Base-by-base conservation (phyloP, 2,888 invertebrate species). In the Drosophila pseudotakahashii region DNA sequence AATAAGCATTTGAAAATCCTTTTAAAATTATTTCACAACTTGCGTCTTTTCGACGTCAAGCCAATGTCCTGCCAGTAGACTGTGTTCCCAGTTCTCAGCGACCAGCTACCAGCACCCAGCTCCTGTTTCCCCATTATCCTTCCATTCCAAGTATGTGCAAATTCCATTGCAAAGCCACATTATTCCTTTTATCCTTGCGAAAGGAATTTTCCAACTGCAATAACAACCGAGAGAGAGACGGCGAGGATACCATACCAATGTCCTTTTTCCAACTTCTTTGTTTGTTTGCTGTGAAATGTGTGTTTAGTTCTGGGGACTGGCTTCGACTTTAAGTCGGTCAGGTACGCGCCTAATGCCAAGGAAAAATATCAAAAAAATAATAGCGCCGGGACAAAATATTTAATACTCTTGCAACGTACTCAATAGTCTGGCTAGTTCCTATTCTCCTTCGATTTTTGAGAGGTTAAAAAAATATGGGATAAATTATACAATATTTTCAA, bases 101-200 rank as follows among this genome's bases (percentile, higher is more conserved):
- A 30, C 36, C 14, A 4, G 47, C n/a, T 34, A 30, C 19, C 41
- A 7, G 7, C 42, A 3, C 10, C 47, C 41, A 7, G 7, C 42
- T 6, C 10, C 47, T 34, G 41, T n/a, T 36, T 62, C 36, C 42
- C 52, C 55, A 50, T 67, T 63, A 52, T 58, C 26, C 67, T 73
- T 45, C 74, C 60, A 61, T 61, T 66, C 75, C 67, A 89, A 89
- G 84, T 81, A 84, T 89, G 89, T 87, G 89, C 88, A 89, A 89
- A 87, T 89, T 88, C 89, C 89, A 77, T 66, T 70, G 89, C 79
- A 87, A 88, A 87, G 89, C 87, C 89, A 88, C 89, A 88, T 89
- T 89, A 87, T 88, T 89, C 87, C 77, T 76, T 85, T 89, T 89
- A 85, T 88, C 84, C 85, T 75, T 85, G 66, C 84, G 79, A 84